A percentile compares a stretch with the other conserved stretches of the same genome.
These are phyloP conservation scores for Taurulus bubalis DNA, from an alignment of 2,113 vertebrate species.

Conservation along the genomic window DNA sequence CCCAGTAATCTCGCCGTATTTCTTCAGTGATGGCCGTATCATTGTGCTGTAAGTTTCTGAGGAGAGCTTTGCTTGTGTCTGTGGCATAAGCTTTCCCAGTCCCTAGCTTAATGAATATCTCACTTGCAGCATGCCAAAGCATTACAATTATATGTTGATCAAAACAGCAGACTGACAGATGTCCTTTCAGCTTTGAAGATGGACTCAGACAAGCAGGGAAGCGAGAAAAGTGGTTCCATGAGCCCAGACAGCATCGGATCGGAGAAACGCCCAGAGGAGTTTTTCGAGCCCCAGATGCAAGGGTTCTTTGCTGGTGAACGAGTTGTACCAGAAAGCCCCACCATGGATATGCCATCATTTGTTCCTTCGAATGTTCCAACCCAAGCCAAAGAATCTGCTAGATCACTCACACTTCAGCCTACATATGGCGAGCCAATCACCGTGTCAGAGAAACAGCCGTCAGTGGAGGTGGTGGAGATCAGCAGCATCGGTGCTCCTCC, in stretches of 20 bases:
- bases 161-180: slow-evolving; percentile 93
- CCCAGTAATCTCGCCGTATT: slow-evolving; percentile 70
- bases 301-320: slow-evolving; percentile 77
- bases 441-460: slow-evolving; percentile 82
- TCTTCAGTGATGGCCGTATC: slow-evolving; percentile 76
- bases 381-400: slow-evolving; percentile 77
- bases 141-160: slow-evolving; percentile 44
- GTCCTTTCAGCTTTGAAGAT: slow-evolving; percentile 99
- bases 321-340: slow-evolving; percentile 79
- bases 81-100: slow-evolving; percentile 71
- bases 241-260: slow-evolving; percentile 82
- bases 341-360: slow-evolving; percentile 77
- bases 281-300: slow-evolving; percentile 74
- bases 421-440: slow-evolving; percentile 76
- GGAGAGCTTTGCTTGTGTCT: slow-evolving; percentile 82
- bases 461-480: slow-evolving; percentile 81
- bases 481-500: slow-evolving; percentile 72
- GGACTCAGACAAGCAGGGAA: slow-evolving; percentile 89
- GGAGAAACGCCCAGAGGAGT: slow-evolving; percentile 78
- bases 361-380: slow-evolving; percentile 71
- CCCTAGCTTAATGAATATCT: slow-evolving; percentile 52
- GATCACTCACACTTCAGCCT: slow-evolving; percentile 72
- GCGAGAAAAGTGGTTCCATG: slow-evolving; percentile 79
- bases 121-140: slow-evolving; percentile 69
- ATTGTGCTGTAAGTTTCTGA: slow-evolving; percentile 79